Percentiles rank a stretch among this genome's conserved stretches.
Conservation (phyloP, 2,888 invertebrate species). For the Yponomeuta evonymella region DNA sequence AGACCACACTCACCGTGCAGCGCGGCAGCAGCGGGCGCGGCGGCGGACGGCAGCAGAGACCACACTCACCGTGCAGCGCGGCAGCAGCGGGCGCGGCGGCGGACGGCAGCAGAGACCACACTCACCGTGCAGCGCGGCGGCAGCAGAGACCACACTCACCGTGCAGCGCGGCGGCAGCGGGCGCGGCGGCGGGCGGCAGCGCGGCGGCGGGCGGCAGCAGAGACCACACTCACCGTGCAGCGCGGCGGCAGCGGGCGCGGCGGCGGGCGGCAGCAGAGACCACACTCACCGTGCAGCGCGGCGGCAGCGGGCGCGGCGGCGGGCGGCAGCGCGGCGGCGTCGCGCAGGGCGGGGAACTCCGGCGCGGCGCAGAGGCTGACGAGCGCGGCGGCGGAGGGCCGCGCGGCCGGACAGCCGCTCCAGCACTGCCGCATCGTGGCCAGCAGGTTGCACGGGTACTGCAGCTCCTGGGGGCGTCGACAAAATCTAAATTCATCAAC, state of each 20-base stretch:
- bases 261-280: neutral
- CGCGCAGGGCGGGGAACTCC: slow-evolving; percentile 83
- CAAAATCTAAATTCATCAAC: too few species aligned
- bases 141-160: neutral
- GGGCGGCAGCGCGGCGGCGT: slow-evolving; percentile 34
- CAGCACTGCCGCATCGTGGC: slow-evolving; percentile 98
- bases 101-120: neutral
- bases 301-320: neutral
- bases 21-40: too few species aligned
- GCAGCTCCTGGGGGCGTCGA: slow-evolving; percentile 76
- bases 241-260: too few species aligned
- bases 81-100: neutral
- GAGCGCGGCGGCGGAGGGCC: slow-evolving; percentile 96
- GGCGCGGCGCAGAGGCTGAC: slow-evolving; percentile 94
- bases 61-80: neutral
- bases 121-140: neutral
- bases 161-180: neutral
- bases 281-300: neutral
- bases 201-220: too few species aligned
- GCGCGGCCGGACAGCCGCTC: slow-evolving; percentile 88
- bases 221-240: neutral
- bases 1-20: neutral
- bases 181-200: too few species aligned
- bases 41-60: too few species aligned
- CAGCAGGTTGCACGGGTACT: slow-evolving; percentile 90